phyloP scores from a whole-genome alignment of 2,113 vertebrate genomes.

The Ameiurus melas region DNA sequence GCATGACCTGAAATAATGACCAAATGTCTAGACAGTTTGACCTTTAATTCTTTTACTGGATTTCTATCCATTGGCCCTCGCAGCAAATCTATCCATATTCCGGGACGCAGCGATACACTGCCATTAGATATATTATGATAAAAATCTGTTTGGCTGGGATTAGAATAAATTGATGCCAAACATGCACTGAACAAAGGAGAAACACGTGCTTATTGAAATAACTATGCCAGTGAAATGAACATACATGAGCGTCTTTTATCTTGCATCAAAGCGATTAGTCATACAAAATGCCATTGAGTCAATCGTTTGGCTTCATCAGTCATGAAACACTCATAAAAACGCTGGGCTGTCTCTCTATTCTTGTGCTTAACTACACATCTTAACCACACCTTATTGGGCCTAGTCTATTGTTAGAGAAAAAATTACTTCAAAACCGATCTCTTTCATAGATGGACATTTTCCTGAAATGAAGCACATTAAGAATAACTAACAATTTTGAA shows the following conservation, averaged over 20 bases:
- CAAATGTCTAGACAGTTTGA: not conserved
- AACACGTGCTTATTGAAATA: not conserved
- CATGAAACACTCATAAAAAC: conserved; percentile 21
- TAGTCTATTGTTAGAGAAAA: not conserved
- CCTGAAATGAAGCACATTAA: not conserved
- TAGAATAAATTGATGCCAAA: conserved; percentile 8
- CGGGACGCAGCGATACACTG: not conserved
- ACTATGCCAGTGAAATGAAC: not conserved
- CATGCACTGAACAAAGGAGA: not conserved
- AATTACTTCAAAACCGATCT: not conserved
- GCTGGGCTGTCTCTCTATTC: not conserved
- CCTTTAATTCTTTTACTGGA: too few relatives aligned
- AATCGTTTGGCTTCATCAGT: conserved; percentile 14
- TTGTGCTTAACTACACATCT: not conserved
- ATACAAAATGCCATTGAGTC: conserved; percentile 25
- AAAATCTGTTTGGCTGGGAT: not conserved
- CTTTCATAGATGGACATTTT: not conserved
- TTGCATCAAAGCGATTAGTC: conserved; percentile 34
- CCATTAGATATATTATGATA: not conserved
- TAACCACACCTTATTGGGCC: conserved; percentile 15
- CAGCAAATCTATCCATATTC: not conserved
- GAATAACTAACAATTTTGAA: not conserved
- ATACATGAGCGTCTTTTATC: conserved; percentile 20
- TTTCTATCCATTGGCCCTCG: not conserved
- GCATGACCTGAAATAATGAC: not conserved